A percentile compares a stretch with the other conserved stretches of the same genome.
Evolutionary conservation across 2,888 invertebrate species (phyloP).

Genomic region (Tanaodytes sp.): DNA sequence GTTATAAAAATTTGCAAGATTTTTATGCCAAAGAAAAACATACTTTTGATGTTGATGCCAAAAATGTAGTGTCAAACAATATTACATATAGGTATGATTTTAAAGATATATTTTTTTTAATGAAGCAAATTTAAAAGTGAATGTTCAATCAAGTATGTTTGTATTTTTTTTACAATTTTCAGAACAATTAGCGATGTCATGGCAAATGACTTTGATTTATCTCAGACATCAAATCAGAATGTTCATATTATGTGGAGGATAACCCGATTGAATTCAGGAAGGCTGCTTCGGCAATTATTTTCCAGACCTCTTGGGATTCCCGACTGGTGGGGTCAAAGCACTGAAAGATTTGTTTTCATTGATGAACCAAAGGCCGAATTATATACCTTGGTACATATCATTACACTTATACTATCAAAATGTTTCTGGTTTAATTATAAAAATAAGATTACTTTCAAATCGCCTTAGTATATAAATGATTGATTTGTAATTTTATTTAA

Average conservation of each 20-base stretch:
- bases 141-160: too few relatives aligned
- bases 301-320: slow-evolving; percentile 81
- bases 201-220: slow-evolving; percentile 57
- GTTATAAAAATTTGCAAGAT: slow-evolving; percentile 75
- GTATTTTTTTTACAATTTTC: too few relatives aligned
- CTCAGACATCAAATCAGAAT: slow-evolving; percentile 59
- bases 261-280: slow-evolving; percentile 83
- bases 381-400: slow-evolving; percentile 77
- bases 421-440: too few relatives aligned
- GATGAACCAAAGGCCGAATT: slow-evolving; percentile 80
- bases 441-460: neutral
- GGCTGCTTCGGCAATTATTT: slow-evolving; percentile 82
- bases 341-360: slow-evolving; percentile 84
- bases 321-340: slow-evolving; percentile 80
- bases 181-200: slow-evolving; percentile 64
- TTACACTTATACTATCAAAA: slow-evolving; percentile 31
- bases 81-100: slow-evolving; percentile 62
- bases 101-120: too few relatives aligned
- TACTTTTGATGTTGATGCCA: slow-evolving; percentile 79
- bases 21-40: slow-evolving; percentile 77
- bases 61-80: slow-evolving; percentile 74
- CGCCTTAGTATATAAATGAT: too few relatives aligned
- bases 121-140: too few relatives aligned
- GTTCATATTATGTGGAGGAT: slow-evolving; percentile 79
- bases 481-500: too few relatives aligned